phyloP scores from a whole-genome alignment of 2,113 vertebrate species.

The Myotis yumanensis region DNA sequence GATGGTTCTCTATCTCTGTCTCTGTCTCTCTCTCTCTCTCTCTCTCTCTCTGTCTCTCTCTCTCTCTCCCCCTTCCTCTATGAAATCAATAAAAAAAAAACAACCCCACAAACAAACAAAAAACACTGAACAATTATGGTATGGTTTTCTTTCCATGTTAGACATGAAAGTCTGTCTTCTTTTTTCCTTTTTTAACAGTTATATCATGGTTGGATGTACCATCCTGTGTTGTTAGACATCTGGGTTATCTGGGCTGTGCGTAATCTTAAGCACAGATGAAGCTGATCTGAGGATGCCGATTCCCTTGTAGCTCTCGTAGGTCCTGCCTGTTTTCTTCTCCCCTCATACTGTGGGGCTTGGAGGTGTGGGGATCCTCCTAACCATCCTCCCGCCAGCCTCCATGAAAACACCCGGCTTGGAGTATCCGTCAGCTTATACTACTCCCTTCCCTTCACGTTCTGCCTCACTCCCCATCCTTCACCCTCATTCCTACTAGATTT shows the following conservation, averaged over 20 bases:
- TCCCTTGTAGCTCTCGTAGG: neutral
- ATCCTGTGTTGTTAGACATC: neutral
- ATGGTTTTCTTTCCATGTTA: neutral
- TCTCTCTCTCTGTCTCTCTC: too few relatives aligned
- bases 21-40: neutral
- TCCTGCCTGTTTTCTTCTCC: neutral
- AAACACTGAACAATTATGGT: neutral
- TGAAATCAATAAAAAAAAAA: too few relatives aligned
- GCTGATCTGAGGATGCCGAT: neutral
- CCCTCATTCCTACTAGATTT: neutral
- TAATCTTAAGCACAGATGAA: neutral
- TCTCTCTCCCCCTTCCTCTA: too few relatives aligned
- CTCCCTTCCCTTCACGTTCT: neutral
- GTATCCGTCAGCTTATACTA: fast-evolving
- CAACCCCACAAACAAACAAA: too few relatives aligned
- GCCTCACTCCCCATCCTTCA: neutral
- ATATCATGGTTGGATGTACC: neutral
- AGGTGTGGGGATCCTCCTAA: neutral
- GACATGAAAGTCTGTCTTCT: neutral
- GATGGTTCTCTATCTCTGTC: neutral
- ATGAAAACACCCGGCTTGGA: neutral
- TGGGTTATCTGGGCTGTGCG: neutral
- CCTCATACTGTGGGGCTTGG: neutral
- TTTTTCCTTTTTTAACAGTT: neutral
- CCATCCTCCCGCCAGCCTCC: neutral